Evolutionary conservation across 2,797 vertebrate genomes (phyloP).

Genomic region (Ammospiza maritima): DNA sequence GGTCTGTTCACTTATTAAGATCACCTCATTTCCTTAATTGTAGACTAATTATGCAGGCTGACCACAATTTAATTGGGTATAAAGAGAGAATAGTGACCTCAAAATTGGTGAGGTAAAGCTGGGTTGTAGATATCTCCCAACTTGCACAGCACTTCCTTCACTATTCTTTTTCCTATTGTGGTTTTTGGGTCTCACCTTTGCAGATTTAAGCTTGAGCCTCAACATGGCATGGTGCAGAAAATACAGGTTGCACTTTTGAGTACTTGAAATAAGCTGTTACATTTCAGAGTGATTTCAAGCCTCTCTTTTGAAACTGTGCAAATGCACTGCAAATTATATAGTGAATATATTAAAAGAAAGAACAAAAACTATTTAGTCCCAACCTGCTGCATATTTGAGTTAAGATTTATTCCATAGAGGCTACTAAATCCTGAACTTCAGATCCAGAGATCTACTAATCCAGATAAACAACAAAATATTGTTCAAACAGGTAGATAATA

Average conservation of each 20-base stretch:
- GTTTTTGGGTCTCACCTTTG: background rate
- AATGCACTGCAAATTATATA: background rate
- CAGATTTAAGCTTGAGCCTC: background rate
- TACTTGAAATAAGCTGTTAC: background rate
- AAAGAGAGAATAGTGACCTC: background rate
- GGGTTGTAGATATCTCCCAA: background rate
- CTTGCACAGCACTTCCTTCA: background rate
- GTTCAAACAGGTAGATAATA: background rate
- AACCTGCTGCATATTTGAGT: background rate
- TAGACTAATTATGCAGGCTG: background rate
- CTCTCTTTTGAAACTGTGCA: background rate
- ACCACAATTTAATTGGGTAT: background rate
- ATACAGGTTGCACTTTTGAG: background rate
- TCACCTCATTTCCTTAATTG: background rate
- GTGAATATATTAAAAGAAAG: background rate
- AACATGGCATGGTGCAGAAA: background rate
- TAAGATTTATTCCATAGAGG: background rate
- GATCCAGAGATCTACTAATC: background rate
- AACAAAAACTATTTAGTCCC: background rate
- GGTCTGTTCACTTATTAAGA: background rate
- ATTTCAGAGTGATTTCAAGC: background rate
- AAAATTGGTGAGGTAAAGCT: background rate
- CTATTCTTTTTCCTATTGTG: background rate
- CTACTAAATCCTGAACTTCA: conserved; percentile 1
- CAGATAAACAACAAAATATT: background rate